phyloP scores from a whole-genome alignment of 2,888 invertebrate species.

The Noctuana brunneofusca region DNA sequence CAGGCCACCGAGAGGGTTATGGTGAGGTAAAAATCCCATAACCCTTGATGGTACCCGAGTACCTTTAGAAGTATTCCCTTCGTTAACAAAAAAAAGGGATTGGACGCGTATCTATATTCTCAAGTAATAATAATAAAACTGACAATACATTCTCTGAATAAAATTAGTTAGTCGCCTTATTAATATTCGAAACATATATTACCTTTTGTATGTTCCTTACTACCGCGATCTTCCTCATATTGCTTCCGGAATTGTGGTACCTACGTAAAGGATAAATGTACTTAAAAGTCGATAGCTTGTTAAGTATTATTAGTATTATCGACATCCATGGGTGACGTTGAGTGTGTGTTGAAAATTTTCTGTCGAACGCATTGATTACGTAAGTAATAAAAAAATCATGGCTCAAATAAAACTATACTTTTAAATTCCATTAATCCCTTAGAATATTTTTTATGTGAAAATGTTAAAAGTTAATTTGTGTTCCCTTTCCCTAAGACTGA shows the following conservation, averaged over 20 bases:
- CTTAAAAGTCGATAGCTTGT: conserved; percentile 1
- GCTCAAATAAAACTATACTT: no score
- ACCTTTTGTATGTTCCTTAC: not conserved
- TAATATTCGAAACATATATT: not conserved
- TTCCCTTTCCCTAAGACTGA: no score
- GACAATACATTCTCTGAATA: not conserved
- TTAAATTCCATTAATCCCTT: no score
- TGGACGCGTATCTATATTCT: no score
- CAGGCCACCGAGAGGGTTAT: no score
- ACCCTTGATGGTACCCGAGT: no score
- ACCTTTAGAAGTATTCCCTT: no score
- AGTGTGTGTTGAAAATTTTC: not conserved
- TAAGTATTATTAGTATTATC: not conserved
- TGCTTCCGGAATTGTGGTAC: not conserved
- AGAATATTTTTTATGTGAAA: no score
- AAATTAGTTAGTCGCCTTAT: not conserved
- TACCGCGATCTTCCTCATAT: not conserved
- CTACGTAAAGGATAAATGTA: not conserved
- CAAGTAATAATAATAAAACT: not conserved
- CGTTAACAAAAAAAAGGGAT: no score
- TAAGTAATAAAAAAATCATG: not conserved
- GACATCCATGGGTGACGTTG: not conserved
- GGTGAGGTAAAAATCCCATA: no score
- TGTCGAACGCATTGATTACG: not conserved
- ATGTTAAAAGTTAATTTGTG: no score